Base-by-base conservation (phyloP, 1,140 invertebrate genomes). In the Microplitis demolitor region DNA sequence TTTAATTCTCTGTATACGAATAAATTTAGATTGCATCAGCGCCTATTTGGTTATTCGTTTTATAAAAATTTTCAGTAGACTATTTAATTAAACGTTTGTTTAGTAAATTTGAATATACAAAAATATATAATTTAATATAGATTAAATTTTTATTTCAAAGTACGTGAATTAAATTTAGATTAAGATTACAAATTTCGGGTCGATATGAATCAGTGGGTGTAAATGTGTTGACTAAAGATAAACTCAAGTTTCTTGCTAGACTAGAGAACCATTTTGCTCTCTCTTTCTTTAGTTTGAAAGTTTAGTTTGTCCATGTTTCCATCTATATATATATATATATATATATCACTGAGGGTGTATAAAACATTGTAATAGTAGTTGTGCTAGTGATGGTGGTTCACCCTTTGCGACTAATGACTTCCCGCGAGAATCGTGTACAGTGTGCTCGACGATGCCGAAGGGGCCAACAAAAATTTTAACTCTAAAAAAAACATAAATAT, bases 221-320 rank as follows among this genome's bases (percentile, higher is more conserved):
- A 73, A 69, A 67, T 58, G 73, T 71, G 72, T 74, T 71, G 45
- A 3, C 51, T 69, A 74, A 75, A 77, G 77, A 78, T 78, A 78
- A 78, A 75, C 75, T 75, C 14, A 77, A 78, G 76, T 78, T 78
- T 78, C 77, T 78, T 77, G 70, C 68, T 60, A 34, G 5, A 6
- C 37, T 33, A 24, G 24, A 24, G n/a, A 61, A 61, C 56, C 16
- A 54, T 54, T 54, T 5, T 5, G n/a, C 16, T n/a, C 11, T 54
- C 53, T 54, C 53, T 54, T 54, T n/a, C 14, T 14, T n/a, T 54
- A 16, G 53, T 54, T 54, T 16, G 33, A 60, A 73, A 73, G 64
- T 73, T 68, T 13, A 50, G 53, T 69, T 13, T 5, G n/a, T 24
- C 24, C 24, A 2, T 53, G 33, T 54, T 51, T 66, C 35, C n/a